Conservation (phyloP, 2,888 invertebrate species). For the Protonemura montana region DNA sequence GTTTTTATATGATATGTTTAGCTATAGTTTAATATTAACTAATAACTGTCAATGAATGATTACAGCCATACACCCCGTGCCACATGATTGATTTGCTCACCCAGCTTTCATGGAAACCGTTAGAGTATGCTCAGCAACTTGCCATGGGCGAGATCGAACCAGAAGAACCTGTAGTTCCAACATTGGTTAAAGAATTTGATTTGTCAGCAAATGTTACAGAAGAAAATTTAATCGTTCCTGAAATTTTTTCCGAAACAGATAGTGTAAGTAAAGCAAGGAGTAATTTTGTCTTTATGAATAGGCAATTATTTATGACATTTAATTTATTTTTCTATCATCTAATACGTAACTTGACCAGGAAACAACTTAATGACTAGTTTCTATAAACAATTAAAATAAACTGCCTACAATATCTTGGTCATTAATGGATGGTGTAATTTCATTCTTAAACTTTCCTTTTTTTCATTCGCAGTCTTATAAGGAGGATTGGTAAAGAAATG, state of each 20-base stretch:
- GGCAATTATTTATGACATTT: no score
- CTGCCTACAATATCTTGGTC: no score
- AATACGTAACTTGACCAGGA: no score
- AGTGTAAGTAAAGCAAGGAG: neutral
- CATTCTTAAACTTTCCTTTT: no score
- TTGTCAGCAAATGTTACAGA: neutral
- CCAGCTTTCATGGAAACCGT: neutral
- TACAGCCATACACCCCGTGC: neutral
- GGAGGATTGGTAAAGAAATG: no score
- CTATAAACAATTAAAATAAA: no score
- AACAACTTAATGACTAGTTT: no score
- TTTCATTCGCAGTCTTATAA: no score
- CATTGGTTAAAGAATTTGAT: neutral
- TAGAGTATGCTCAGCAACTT: slow-evolving; percentile 1
- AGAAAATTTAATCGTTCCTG: neutral
- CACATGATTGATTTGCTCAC: neutral
- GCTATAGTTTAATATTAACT: neutral
- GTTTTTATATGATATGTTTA: neutral
- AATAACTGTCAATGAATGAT: neutral
- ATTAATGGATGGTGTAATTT: no score
- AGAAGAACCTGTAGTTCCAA: neutral
- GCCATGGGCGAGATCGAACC: neutral
- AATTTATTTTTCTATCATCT: no score
- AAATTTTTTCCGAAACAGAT: neutral
- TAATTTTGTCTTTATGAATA: no score